Evolutionary conservation across 2,888 invertebrate genomes (phyloP).

Genomic region (Spodoptera picta): DNA sequence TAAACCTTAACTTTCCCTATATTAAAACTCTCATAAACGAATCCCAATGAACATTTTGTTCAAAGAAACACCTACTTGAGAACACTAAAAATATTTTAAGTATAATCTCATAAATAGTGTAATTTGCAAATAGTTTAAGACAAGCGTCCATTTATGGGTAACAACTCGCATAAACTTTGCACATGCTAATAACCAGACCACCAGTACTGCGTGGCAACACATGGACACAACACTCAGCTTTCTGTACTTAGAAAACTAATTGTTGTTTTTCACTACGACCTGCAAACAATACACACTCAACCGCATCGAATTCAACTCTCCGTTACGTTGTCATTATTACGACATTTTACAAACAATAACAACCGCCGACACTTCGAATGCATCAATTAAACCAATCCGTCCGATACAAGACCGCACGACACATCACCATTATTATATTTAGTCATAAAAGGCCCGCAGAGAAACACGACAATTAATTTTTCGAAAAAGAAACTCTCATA

Average conservation of each 20-base stretch:
- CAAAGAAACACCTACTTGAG: too few relatives aligned
- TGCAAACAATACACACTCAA: background rate
- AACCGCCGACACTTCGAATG: conserved; percentile 51
- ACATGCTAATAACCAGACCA: conserved; percentile 3
- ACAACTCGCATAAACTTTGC: conserved; percentile 9
- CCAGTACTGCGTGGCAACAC: conserved; percentile 4
- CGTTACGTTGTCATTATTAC: conserved; percentile 21
- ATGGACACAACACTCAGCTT: background rate
- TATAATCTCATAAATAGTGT: too few relatives aligned
- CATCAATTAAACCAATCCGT: conserved; percentile 53
- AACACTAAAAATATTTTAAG: too few relatives aligned
- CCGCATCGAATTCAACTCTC: conserved; percentile 2
- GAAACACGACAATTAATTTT: conserved; percentile 59
- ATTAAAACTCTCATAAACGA: too few relatives aligned
- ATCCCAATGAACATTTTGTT: too few relatives aligned
- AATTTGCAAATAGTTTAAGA: background rate
- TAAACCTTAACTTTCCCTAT: too few relatives aligned
- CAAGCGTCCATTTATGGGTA: background rate
- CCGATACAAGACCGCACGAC: conserved; percentile 51
- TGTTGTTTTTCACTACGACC: conserved; percentile 15
- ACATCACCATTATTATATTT: conserved; percentile 57
- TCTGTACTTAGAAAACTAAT: background rate
- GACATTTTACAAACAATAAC: conserved; percentile 33
- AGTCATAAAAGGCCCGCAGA: conserved; percentile 58
- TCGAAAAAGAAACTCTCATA: conserved; percentile 55